Base-by-base conservation (phyloP, 2,888 invertebrate genomes). In the Epsilonema sp. region DNA sequence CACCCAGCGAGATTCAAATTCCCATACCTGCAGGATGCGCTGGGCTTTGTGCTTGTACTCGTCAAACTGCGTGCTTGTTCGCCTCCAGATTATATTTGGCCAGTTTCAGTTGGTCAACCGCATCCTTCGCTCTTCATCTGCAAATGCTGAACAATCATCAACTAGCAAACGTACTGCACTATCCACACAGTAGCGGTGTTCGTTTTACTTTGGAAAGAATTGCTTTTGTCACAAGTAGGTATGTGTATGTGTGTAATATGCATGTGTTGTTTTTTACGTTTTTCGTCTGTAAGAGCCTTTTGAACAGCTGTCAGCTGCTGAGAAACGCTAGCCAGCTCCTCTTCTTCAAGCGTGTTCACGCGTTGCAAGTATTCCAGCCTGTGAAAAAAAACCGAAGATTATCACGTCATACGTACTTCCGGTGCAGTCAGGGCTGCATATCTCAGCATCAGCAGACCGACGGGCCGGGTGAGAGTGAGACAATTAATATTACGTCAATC, bases 21-120 rank as follows among this genome's bases (percentile, higher is more conserved):
- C n/a, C n/a, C n/a, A n/a, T n/a, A 78, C 77, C 63, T 77, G 78
- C 8, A 83, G 66, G 49, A 81, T 80, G 53, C 76, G 73, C 56
- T 80, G 75, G 1, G 82, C 82, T 58, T 82, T 78, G n/a, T 76
- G 75, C 55, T 79, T 77, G 65, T 83, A 82, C 46, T 79, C 78
- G 46, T 77, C 77, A 74, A 56, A 81, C 72, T 61, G 83, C 82
- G 54, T 65, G 67, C 53, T 67, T 67, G 21, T 68, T 63, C 22
- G 64, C 57, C 21, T 70, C 68, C 24, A 66, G 54, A 50, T 61
- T 65, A 26, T 58, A 57, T 53, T 65, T 68, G n/a, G 65, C 57
- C 38, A 64, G 53, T 51, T 66, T 66, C 47, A 69, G 45, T 55
- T 71, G 67, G 40, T 55, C 55, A n/a, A 51, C 52, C 2, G 62